phyloP scores from a whole-genome alignment of 2,888 invertebrate genomes.

The Netelia inedita region DNA sequence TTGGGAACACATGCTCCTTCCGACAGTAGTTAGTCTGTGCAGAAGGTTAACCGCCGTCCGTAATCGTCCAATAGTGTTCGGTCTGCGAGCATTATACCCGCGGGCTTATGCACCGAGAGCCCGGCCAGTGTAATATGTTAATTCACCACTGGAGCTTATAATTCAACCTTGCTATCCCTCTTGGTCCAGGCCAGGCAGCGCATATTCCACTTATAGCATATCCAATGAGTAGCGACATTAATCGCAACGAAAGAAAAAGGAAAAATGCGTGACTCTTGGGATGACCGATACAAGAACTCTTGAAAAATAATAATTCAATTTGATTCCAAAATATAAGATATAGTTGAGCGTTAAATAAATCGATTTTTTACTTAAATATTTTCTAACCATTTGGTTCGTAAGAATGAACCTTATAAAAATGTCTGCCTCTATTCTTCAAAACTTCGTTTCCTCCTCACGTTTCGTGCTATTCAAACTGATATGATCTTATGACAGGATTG shows the following conservation, averaged over 20 bases:
- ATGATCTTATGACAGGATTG: background rate
- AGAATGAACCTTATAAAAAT: no score
- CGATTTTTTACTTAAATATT: no score
- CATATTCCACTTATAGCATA: background rate
- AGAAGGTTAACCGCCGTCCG: slow-evolving; percentile 65
- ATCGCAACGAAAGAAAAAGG: background rate
- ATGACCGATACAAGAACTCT: no score
- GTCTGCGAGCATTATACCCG: slow-evolving; percentile 13
- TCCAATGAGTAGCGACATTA: background rate
- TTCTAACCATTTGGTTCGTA: no score
- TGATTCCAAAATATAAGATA: no score
- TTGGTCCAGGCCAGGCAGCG: background rate
- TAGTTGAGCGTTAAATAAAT: no score
- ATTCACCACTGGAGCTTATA: slow-evolving; percentile 46
- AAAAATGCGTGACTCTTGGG: background rate
- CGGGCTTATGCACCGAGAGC: slow-evolving; percentile 35
- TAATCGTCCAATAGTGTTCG: slow-evolving; percentile 62
- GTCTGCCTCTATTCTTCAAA: no score
- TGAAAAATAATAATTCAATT: no score
- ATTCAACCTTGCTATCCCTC: slow-evolving; percentile 18
- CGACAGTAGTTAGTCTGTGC: slow-evolving; percentile 65
- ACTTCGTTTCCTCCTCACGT: no score
- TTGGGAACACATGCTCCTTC: slow-evolving; percentile 68
- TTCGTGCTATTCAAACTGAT: no score
- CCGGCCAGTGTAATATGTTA: slow-evolving; percentile 51